Base-by-base conservation (phyloP, 2,797 vertebrate species). In the Thalassophryne amazonica region DNA sequence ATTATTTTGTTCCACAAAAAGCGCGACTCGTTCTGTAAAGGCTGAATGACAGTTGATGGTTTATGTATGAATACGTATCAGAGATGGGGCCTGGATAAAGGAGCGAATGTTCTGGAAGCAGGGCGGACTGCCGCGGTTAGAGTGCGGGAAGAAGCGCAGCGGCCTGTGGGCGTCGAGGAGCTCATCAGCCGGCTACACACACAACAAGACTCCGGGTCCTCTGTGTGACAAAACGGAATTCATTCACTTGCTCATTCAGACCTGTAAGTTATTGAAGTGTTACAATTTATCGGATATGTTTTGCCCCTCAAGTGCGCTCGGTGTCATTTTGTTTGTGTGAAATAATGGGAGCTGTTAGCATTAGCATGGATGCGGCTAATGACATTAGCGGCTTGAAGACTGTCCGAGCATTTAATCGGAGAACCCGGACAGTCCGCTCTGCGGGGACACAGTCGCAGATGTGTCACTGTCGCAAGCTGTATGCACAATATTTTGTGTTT, bases 31-130 rank as follows among this genome's bases (percentile, higher is more conserved):
- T 24, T 12, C 40, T 31, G 36, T 63, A 31, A 48, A 73, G 56
- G 52, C 64, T 48, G 39, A 33, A 58, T 75, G 60, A 67, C 29
- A 49, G 7, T 9, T 6, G n/a, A 5, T 33, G 10, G 19, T 2
- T 25, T 17, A 34, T 16, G 0, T 18, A 38, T 36, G 0, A 7
- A 6, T 40, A 18, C 9, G n/a, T 2, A 9, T 21, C 30, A 78
- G 76, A 66, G 38, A 91, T 91, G 90, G 88, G 75, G 54, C 85
- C 90, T 1, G 89, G 89, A 17, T 91, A 79, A 81, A 46, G 20
- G 2, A 37, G 17, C 52, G 75, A 84, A 83, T 10, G 18, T 84
- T 89, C 71, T 38, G 73, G 80, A 85, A 85, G 66, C 56, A 35
- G 72, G 62, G 71, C 40, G 63, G 63, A 76, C 42, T 60, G 16